These are phyloP conservation scores for Salarias fasciatus DNA, from an alignment of 2,797 vertebrate species.

Conservation along the genomic window DNA sequence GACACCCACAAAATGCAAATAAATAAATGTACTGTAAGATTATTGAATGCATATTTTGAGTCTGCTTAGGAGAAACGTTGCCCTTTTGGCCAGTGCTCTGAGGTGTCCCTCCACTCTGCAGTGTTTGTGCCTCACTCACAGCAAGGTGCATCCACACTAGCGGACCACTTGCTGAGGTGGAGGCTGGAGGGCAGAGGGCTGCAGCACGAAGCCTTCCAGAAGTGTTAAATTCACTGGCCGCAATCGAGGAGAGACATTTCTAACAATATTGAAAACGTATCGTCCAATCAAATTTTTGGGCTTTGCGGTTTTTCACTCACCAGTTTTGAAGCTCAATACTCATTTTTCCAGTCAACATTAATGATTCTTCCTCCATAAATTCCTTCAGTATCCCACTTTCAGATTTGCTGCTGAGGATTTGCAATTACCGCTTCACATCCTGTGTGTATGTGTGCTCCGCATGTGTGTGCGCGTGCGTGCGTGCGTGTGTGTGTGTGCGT, in stretches of 20 bases:
- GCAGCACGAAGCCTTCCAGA: constrained; percentile 37
- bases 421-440: constrained; percentile 32
- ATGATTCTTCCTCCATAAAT: background rate
- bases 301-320: background rate
- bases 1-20: constrained; percentile 13
- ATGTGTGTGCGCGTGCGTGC: constrained; percentile 10
- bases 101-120: constrained; percentile 49
- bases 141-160: constrained; percentile 65
- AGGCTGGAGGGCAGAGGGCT: constrained; percentile 54
- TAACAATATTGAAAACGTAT: constrained; percentile 4
- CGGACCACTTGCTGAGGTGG: constrained; percentile 50
- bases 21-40: background rate
- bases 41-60: constrained; percentile 26
- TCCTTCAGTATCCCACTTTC: constrained; percentile 15
- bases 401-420: constrained; percentile 34
- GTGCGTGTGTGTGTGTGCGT: constrained; percentile 41
- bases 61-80: constrained; percentile 19
- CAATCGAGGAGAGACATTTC: constrained; percentile 15
- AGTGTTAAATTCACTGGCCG: constrained; percentile 31
- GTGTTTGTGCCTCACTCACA: constrained; percentile 59
- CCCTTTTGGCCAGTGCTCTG: constrained; percentile 21
- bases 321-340: background rate
- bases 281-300: background rate
- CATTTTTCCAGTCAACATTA: constrained; percentile 8
- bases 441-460: constrained; percentile 23